These are phyloP conservation scores for Motacilla alba DNA, from an alignment of 2,113 vertebrate species.

Conservation along the genomic window DNA sequence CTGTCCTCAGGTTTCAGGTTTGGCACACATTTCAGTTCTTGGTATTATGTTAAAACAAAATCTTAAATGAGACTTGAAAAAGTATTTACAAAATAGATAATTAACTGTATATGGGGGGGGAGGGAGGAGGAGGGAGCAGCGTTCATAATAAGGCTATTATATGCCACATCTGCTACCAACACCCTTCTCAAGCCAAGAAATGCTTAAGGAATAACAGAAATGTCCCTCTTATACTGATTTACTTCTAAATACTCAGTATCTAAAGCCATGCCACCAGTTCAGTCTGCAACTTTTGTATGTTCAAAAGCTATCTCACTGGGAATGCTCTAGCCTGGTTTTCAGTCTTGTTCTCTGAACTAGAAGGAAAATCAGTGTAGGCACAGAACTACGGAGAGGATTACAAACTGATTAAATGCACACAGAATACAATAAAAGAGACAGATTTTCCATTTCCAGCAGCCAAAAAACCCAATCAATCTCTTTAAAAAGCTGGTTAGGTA, in stretches of 20 bases:
- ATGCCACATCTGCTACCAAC: background rate
- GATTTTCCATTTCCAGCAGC: slow-evolving; percentile 32
- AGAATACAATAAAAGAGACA: background rate
- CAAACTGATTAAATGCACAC: background rate
- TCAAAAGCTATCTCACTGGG: background rate
- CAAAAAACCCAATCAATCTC: background rate
- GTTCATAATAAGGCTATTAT: background rate
- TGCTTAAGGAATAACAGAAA: background rate
- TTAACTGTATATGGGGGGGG: background rate
- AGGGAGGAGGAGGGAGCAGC: accelerated
- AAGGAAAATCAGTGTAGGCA: background rate
- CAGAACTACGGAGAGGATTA: background rate
- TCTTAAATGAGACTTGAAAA: background rate
- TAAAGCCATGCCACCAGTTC: background rate
- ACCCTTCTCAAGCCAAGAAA: background rate
- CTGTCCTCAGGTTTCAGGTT: background rate
- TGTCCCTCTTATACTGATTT: background rate
- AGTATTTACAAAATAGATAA: background rate
- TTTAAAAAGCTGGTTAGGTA: slow-evolving; percentile 15
- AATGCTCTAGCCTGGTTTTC: background rate
- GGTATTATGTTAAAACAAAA: background rate
- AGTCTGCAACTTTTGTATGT: background rate
- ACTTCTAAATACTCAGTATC: background rate
- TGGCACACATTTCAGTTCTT: background rate
- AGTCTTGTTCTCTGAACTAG: background rate